Evolutionary conservation across 2,113 vertebrate genomes (phyloP), one percentile per base, ranked within the genome.

Genomic region (Strix uralensis): DNA sequence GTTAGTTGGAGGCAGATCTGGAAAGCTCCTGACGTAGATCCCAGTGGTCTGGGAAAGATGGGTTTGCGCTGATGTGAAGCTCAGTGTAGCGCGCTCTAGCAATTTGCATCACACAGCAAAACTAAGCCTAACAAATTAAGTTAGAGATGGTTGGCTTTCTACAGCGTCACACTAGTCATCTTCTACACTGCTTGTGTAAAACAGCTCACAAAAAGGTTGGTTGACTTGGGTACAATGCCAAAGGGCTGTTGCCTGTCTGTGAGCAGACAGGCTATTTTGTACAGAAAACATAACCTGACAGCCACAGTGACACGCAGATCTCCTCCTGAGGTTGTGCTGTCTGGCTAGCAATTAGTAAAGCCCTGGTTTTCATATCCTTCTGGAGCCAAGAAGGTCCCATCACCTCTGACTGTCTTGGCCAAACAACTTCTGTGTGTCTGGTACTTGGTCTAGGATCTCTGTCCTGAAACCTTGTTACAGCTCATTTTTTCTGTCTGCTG

Each of bases 51-150:
- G 72, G 38, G 52, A 73, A 81, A 65, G 13, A 32, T 3, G 8
- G 7, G 6, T 30, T 81, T 38, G 32, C 1, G 10, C 19, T 5
- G 10, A 20, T 2, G 19, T 2, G 2, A 59, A 62, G 40, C 49
- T 83, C 58, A 77, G 47, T 0, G 0, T 5, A 21, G 30, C 1
- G 9, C 36, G 30, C 62, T 27, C 47, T 4, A n/a, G 49, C 13
- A 44, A 40, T 66, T 21, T 72, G 55, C 25, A 73, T 47, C 62
- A 57, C 51, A 36, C 42, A 81, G 42, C 51, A 84, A 74, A 91
- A 69, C 55, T 46, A 58, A 94, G 51, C 42, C 69, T 67, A 36
- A 40, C 25, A 61, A 29, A n/a, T 25, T 4, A 13, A 18, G 22
- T 83, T 70, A 71, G 81, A 44, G 42, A 19, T 5, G 38, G n/a